These are phyloP conservation scores for Stratiomys singularior DNA, from an alignment of 2,888 invertebrate genomes.

Conservation along the genomic window DNA sequence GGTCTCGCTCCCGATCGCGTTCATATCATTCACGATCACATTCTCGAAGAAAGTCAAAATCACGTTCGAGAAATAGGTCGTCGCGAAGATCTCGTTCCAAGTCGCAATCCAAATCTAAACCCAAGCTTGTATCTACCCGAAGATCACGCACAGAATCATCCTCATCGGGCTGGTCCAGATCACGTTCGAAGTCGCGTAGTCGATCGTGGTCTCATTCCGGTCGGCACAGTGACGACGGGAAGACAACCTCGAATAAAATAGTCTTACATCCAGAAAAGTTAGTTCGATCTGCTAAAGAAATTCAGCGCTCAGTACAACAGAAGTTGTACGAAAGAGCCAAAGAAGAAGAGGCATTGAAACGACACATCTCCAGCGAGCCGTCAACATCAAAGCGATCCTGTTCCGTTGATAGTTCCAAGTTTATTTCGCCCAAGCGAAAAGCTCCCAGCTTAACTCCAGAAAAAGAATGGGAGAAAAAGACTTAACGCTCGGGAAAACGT, in stretches of 20 bases:
- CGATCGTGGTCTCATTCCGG: slow-evolving; percentile 46
- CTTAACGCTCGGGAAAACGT: neutral
- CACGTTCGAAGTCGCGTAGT: slow-evolving; percentile 59
- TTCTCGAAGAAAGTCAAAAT: slow-evolving; percentile 50
- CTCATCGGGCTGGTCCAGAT: slow-evolving; percentile 57
- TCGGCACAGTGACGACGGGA: neutral
- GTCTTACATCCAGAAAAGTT: slow-evolving; percentile 60
- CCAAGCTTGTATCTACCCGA: slow-evolving; percentile 61
- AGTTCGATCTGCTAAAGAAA: slow-evolving; percentile 61
- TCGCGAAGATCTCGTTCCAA: slow-evolving; percentile 54
- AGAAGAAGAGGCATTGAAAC: slow-evolving; percentile 53
- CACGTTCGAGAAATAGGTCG: slow-evolving; percentile 48
- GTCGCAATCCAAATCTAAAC: slow-evolving; percentile 55
- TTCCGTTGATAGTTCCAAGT: slow-evolving; percentile 53
- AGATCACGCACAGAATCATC: slow-evolving; percentile 60
- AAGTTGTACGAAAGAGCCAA: slow-evolving; percentile 60
- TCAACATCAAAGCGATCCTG: slow-evolving; percentile 48
- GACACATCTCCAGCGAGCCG: neutral
- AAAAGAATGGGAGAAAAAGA: slow-evolving; percentile 28
- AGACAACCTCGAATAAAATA: slow-evolving; percentile 10
- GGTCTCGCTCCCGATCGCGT: slow-evolving; percentile 54
- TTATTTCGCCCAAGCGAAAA: slow-evolving; percentile 53
- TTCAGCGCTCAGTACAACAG: slow-evolving; percentile 60
- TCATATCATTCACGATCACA: slow-evolving; percentile 54
- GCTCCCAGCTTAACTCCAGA: slow-evolving; percentile 51